Conservation (phyloP, 2,888 invertebrate genomes). For the Molanna angustata region DNA sequence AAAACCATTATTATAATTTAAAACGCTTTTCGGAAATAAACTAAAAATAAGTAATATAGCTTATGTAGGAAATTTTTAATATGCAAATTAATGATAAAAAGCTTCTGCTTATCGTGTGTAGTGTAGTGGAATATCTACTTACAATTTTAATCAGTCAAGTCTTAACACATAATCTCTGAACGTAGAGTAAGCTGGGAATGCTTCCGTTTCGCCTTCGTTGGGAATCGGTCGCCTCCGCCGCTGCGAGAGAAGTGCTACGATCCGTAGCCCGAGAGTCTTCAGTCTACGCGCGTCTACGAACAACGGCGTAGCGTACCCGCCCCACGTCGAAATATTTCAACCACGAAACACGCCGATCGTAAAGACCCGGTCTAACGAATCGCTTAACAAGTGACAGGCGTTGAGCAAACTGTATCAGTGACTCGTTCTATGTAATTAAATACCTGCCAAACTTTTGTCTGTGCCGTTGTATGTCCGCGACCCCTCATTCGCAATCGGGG, state of each 20-base stretch:
- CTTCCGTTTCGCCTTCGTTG: slow-evolving; percentile 1
- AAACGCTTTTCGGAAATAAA: no score
- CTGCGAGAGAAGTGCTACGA: not conserved
- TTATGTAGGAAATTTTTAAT: no score
- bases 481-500: no score
- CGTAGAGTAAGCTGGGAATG: no score
- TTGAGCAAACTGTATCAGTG: not conserved
- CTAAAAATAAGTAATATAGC: no score
- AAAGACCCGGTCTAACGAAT: not conserved
- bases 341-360: not conserved
- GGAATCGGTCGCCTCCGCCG: slow-evolving; percentile 3
- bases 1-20: no score
- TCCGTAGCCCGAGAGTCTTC: not conserved
- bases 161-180: no score
- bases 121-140: no score
- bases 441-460: not conserved
- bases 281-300: slow-evolving; percentile 4
- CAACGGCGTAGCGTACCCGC: not conserved
- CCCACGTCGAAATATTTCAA: not conserved
- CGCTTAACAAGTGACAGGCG: not conserved
- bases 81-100: no score
- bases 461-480: not conserved
- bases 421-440: not conserved
- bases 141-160: no score
- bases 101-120: no score